Base-by-base conservation (phyloP, 2,888 invertebrate genomes). In the Dione vanillae region DNA sequence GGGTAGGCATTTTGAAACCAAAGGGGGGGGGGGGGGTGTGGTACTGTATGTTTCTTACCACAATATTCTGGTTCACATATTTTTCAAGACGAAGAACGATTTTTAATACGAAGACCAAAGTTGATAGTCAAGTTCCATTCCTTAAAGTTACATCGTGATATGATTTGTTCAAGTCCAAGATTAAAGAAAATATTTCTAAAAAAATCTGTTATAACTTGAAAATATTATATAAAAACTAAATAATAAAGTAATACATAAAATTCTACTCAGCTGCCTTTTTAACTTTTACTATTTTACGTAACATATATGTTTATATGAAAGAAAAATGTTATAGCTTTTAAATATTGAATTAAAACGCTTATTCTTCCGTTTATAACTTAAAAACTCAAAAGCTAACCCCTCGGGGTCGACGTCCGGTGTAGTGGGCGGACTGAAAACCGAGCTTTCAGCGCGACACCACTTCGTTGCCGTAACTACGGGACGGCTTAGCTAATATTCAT, bases 341-440 rank as follows among this genome's bases (percentile, higher is more conserved):
- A 37, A 56, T 56, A 19, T 37, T 11, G 9, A 11, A 16, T 49
- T 37, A 49, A 67, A 47, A 19, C 62, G 68, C 62, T 45, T 45
- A 19, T 62, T 67, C 78, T 74, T 75, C 71, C 49, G 58, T 51
- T 51, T 51, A 59, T 59, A 72, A 73, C 77, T 67, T 61, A 20
- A 69, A 62, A 69, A 65, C 71, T 69, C 14, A 71, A 79, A 70
- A 65, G 59, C 65, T 82, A 82, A 83, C 86, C 87, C 87, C 81
- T 79, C 77, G 82, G 83, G 91, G 89, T 91, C 89, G 85, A 82
- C 85, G 90, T 78, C 85, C 91, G 80, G 70, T 85, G 84, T 76
- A 91, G 91, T 89, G 89, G 90, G 87, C 87, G 85, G 89, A 79
- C 89, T 89, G 89, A 88, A 81, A 86, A 85, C 83, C 77, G 78